These are phyloP conservation scores for Chloropsis cyanopogon DNA, from an alignment of 2,113 vertebrate genomes.

Conservation along the genomic window DNA sequence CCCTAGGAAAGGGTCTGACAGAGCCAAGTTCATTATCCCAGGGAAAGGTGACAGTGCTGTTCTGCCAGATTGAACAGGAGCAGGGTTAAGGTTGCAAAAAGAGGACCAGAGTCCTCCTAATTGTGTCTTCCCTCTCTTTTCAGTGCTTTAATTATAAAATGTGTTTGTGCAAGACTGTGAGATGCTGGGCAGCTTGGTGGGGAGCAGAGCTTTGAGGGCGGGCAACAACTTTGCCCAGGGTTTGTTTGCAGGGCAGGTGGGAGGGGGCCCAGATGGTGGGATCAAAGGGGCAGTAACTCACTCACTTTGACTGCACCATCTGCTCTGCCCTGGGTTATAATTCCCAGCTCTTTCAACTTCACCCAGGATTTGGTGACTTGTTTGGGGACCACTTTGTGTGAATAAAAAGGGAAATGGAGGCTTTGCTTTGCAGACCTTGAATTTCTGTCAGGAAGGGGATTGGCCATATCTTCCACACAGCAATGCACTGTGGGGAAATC, in stretches of 20 bases:
- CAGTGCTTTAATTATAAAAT: neutral
- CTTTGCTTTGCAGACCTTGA: neutral
- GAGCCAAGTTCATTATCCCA: neutral
- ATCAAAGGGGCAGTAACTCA: slow-evolving; percentile 16
- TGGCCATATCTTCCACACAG: neutral
- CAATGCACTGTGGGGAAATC: neutral
- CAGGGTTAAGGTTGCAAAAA: neutral
- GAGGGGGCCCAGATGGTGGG: neutral
- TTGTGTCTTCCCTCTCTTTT: neutral
- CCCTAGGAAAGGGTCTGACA: neutral
- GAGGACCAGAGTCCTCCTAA: neutral
- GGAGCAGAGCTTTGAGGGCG: neutral
- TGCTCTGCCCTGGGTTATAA: neutral
- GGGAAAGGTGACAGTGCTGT: neutral
- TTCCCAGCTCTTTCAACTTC: neutral
- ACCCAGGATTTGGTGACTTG: neutral
- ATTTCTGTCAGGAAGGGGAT: neutral
- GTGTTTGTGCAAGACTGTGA: neutral
- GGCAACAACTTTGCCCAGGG: neutral
- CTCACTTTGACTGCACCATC: neutral
- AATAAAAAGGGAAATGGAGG: neutral
- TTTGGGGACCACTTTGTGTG: neutral
- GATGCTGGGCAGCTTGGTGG: neutral
- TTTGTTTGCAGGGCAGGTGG: neutral
- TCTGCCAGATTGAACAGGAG: neutral